phyloP scores from a whole-genome alignment of 2,797 vertebrate genomes.

The Takifugu rubripes region DNA sequence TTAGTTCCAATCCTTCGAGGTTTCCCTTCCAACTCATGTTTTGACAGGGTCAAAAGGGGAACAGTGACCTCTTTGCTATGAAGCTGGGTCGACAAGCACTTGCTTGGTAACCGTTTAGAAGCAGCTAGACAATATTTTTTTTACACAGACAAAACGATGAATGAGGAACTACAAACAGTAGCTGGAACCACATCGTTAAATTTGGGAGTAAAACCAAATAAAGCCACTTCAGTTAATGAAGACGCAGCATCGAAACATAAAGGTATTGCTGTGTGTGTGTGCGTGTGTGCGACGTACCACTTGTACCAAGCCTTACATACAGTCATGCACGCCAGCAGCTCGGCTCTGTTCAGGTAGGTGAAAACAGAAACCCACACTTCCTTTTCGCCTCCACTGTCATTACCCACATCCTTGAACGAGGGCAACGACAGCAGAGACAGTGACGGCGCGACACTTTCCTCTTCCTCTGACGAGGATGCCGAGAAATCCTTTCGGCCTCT shows the following conservation, averaged over 20 bases:
- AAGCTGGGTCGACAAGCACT: too few species aligned
- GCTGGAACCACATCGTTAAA: too few species aligned
- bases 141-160: not conserved
- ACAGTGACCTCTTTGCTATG: too few species aligned
- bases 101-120: too few species aligned
- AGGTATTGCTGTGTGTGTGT: too few species aligned
- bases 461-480: conserved; percentile 65
- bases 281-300: conserved; percentile 79
- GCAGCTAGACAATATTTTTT: too few species aligned
- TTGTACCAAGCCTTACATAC: conserved; percentile 99
- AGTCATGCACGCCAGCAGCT: conserved; percentile 95
- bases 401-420: conserved; percentile 82
- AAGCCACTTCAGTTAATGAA: too few species aligned
- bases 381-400: conserved; percentile 86
- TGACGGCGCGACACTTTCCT: conserved; percentile 56
- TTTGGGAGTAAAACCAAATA: too few species aligned
- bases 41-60: too few species aligned
- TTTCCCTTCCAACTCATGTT: too few species aligned
- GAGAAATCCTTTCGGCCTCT: conserved; percentile 46
- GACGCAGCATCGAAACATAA: too few species aligned
- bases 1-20: too few species aligned
- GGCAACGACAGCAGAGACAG: conserved; percentile 70
- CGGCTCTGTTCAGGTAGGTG: conserved; percentile 85
- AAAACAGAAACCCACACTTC: conserved; percentile 98
- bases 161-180: not conserved